Conservation (phyloP, 2,888 invertebrate species). For the Elgonia sp. region DNA sequence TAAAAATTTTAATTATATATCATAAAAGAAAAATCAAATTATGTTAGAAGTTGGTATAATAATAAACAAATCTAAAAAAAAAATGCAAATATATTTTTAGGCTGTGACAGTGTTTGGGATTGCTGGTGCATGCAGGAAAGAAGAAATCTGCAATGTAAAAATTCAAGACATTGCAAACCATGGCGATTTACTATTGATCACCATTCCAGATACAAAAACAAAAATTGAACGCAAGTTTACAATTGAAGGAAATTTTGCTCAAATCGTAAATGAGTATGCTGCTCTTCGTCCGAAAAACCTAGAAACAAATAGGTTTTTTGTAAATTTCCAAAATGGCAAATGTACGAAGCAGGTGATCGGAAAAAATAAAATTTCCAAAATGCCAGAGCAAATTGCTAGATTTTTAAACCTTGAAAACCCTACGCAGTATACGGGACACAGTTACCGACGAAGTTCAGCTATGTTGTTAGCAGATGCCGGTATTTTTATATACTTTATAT, state of each 20-base stretch:
- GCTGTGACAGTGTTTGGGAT: slow-evolving; percentile 19
- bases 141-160: neutral
- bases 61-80: neutral
- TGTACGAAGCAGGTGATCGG: too few relatives aligned
- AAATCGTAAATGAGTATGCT: slow-evolving; percentile 6
- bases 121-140: slow-evolving; percentile 28
- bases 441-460: neutral
- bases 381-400: too few relatives aligned
- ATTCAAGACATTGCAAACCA: slow-evolving; percentile 22
- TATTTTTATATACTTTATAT: too few relatives aligned
- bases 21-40: too few relatives aligned
- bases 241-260: slow-evolving; percentile 4
- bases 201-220: slow-evolving; percentile 38
- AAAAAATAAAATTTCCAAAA: too few relatives aligned
- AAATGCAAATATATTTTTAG: slow-evolving; percentile 8
- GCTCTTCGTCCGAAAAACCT: neutral
- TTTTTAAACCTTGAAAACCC: too few relatives aligned
- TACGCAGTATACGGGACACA: neutral
- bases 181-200: neutral
- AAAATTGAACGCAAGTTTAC: slow-evolving; percentile 19
- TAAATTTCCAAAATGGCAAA: neutral
- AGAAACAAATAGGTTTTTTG: neutral
- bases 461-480: neutral
- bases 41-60: too few relatives aligned
- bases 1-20: too few relatives aligned